Evolutionary conservation across 2,888 invertebrate species (phyloP), one percentile per base, ranked within the genome.

Genomic region (Pseudolycoriella hygida): DNA sequence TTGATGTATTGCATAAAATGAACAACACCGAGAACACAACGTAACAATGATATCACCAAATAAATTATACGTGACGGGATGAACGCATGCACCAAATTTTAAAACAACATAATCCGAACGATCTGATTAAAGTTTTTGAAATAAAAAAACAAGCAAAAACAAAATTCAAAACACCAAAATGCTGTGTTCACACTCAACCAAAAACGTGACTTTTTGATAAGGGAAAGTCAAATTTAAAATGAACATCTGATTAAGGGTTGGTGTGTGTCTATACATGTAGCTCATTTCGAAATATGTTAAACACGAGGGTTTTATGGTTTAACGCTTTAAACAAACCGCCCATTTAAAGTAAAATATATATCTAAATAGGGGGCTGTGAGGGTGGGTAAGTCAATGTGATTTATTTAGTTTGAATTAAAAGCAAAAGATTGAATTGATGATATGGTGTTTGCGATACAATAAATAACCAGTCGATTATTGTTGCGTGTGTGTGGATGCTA

Each of bases 321-420:
- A 41, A 41, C 41, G 41, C 41, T 41, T 41, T 41, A 41, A 41
- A 41, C 20, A 41, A 41, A 41, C 41, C 41, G 41, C 41, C 41
- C 41, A 12, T 18, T 18, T 18, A 15, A 18, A 17, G 17, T 12
- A 40, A 15, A 40, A 40, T 40, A 40, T 5, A 40, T 14, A 8
- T 37, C 15, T 3, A 14, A 37, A 37, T 37, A 37, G n/a, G 39
- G 14, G 25, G 25, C 25, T 17, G 37, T n/a, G 39, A 17, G 39
- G 17, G 39, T 39, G 39, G 15, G 15, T 5, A 17, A 15, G 8
- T 17, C 15, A 15, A 17, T 15, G 14, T 39, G n/a, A 39, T 39
- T 25, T 25, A 25, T 25, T 25, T 25, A 8, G 25, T 25, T 25
- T 6, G 25, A 25, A 25, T 25, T 25, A 25, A 25, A 25, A 25